Percentiles rank a stretch among this genome's conserved stretches.
Evolutionary conservation across 2,797 vertebrate species (phyloP).

Genomic region (Zalophus californianus): DNA sequence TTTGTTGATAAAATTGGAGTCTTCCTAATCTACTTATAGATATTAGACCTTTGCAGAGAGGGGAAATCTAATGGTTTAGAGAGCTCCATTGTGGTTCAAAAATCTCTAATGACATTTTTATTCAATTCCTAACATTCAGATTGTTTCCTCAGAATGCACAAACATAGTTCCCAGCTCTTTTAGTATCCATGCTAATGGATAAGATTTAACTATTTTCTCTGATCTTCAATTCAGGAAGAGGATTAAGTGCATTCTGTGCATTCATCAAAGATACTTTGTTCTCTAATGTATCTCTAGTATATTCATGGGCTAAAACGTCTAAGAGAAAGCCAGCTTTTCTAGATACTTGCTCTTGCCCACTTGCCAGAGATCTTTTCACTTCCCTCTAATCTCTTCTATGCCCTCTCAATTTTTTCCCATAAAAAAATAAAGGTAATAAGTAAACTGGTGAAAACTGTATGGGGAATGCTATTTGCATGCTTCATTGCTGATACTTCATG

Average conservation of each 20-base stretch:
- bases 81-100: not conserved
- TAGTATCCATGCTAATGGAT: slow-evolving; percentile 12
- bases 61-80: slow-evolving; percentile 32
- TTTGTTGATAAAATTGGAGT: slow-evolving; percentile 8
- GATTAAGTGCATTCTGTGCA: slow-evolving; percentile 45
- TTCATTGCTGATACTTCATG: not conserved
- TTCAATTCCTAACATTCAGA: not conserved
- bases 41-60: not conserved
- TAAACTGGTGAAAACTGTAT: not conserved
- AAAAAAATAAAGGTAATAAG: not conserved
- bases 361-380: not conserved
- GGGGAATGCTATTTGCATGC: not conserved
- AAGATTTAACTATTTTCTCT: slow-evolving; percentile 60
- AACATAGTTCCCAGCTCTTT: slow-evolving; percentile 35
- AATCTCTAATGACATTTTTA: slow-evolving; percentile 59
- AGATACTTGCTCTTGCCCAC: not conserved
- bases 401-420: not conserved
- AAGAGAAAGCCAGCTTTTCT: not conserved
- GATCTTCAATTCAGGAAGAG: slow-evolving; percentile 52
- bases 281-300: slow-evolving; percentile 37
- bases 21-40: slow-evolving; percentile 11
- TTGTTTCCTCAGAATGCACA: slow-evolving; percentile 56
- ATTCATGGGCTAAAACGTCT: not conserved
- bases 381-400: not conserved
- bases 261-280: slow-evolving; percentile 64